Percentiles rank a stretch among this genome's conserved stretches.
These are phyloP conservation scores for Passer domesticus DNA, from an alignment of 2,113 vertebrate genomes.

Conservation along the genomic window DNA sequence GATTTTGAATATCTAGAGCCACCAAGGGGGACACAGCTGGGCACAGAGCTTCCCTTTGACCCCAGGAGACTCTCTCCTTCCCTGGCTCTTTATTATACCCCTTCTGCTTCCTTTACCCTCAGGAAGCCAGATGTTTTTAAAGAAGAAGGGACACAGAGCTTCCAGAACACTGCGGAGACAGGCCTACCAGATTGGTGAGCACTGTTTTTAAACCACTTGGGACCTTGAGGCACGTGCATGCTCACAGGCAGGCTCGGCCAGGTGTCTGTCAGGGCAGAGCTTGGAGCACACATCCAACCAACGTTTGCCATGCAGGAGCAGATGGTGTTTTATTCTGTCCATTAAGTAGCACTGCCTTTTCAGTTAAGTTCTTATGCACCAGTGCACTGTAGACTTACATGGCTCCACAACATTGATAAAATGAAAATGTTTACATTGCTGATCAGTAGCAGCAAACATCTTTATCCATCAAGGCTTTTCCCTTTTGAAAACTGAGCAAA, in stretches of 20 bases:
- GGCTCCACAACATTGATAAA: neutral
- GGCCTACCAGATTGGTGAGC: slow-evolving; percentile 68
- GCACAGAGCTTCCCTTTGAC: slow-evolving; percentile 34
- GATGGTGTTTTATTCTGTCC: neutral
- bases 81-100: slow-evolving; percentile 66
- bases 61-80: slow-evolving; percentile 57
- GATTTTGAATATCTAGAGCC: slow-evolving; percentile 14
- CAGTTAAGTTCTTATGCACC: neutral
- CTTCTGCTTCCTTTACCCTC: slow-evolving; percentile 71
- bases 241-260: slow-evolving; percentile 35
- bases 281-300: neutral
- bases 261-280: slow-evolving; percentile 39
- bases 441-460: neutral
- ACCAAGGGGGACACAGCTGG: slow-evolving; percentile 1
- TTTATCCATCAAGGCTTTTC: neutral
- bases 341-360: neutral
- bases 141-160: slow-evolving; percentile 69
- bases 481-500: neutral
- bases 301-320: neutral
- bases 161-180: slow-evolving; percentile 65
- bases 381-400: neutral
- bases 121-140: slow-evolving; percentile 73
- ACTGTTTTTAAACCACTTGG: slow-evolving; percentile 57
- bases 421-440: neutral
- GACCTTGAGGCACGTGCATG: slow-evolving; percentile 61